These are phyloP conservation scores for Melieria omissa DNA, from an alignment of 2,888 invertebrate genomes.

Conservation along the genomic window DNA sequence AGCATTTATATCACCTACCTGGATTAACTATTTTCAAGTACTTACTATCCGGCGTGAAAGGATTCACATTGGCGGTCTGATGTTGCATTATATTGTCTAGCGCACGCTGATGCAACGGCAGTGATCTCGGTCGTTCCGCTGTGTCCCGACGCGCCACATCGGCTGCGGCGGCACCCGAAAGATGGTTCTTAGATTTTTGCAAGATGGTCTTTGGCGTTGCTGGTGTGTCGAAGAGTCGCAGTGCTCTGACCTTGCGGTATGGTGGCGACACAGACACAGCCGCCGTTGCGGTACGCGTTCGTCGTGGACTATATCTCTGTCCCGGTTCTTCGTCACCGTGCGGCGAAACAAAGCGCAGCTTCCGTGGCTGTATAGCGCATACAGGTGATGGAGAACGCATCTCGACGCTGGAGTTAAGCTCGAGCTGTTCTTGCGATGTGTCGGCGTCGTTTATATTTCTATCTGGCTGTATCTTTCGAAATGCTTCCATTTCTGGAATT, in stretches of 20 bases:
- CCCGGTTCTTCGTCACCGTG: slow-evolving; percentile 51
- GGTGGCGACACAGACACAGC: slow-evolving; percentile 67
- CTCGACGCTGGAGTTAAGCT: slow-evolving; percentile 57
- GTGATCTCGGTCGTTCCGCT: slow-evolving; percentile 66
- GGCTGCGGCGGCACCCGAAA: slow-evolving; percentile 54
- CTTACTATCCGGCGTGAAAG: slow-evolving; percentile 83
- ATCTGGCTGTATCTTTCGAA: slow-evolving; percentile 29
- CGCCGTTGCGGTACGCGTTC: slow-evolving; percentile 32
- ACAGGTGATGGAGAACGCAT: slow-evolving; percentile 59
- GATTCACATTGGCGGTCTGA: slow-evolving; percentile 80
- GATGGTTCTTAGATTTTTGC: slow-evolving; percentile 67
- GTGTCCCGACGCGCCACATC: slow-evolving; percentile 47
- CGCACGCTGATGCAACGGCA: slow-evolving; percentile 60
- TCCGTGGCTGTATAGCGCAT: slow-evolving; percentile 60
- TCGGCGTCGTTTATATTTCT: slow-evolving; percentile 27
- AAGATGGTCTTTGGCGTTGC: slow-evolving; percentile 84
- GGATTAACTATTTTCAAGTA: slow-evolving; percentile 16
- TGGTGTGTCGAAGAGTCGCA: slow-evolving; percentile 85
- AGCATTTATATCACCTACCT: too few relatives aligned
- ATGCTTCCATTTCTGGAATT: slow-evolving; percentile 29
- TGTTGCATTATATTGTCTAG: slow-evolving; percentile 57
- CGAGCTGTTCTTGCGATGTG: slow-evolving; percentile 27
- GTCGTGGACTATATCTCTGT: slow-evolving; percentile 45
- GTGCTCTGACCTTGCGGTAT: slow-evolving; percentile 72
- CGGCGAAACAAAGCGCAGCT: slow-evolving; percentile 63